Evolutionary conservation across 2,888 invertebrate species (phyloP).

Genomic region (Lysandra coridon): DNA sequence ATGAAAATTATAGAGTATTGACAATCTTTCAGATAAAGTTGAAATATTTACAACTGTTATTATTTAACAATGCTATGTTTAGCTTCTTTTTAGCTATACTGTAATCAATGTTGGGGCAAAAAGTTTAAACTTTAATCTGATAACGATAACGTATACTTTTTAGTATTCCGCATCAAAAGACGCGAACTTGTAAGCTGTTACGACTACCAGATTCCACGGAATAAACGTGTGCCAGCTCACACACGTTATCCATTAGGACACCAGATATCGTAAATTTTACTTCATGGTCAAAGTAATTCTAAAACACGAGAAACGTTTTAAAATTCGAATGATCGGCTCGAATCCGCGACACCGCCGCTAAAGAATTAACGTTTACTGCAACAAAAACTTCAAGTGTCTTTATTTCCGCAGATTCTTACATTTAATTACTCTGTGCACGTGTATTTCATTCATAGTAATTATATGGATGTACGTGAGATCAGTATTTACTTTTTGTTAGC

Average conservation of each 20-base stretch:
- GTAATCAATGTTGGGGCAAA: background rate
- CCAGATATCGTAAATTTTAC: background rate
- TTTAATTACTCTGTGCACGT: slow-evolving; percentile 38
- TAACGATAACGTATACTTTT: background rate
- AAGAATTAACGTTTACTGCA: slow-evolving; percentile 35
- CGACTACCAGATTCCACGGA: background rate
- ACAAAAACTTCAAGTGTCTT: slow-evolving; percentile 40
- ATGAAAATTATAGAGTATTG: background rate
- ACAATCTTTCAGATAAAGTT: background rate
- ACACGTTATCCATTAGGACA: slow-evolving; percentile 9
- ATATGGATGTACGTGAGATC: slow-evolving; percentile 16
- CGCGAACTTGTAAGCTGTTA: background rate
- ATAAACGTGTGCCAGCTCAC: background rate
- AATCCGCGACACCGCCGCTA: slow-evolving; percentile 34
- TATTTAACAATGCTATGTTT: no score
- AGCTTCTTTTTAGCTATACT: no score
- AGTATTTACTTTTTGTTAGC: background rate
- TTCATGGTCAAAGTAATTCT: slow-evolving; percentile 12
- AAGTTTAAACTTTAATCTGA: background rate
- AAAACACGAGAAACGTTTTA: slow-evolving; percentile 28
- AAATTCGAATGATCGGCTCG: slow-evolving; percentile 31
- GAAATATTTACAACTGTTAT: background rate
- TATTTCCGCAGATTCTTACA: slow-evolving; percentile 39
- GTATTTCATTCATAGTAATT: slow-evolving; percentile 34
- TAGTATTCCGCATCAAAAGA: background rate